Percentiles rank a stretch among this genome's conserved stretches.
These are phyloP conservation scores for Petrocephalus schoutedeni DNA, from an alignment of 2,797 vertebrate genomes.

Conservation along the genomic window DNA sequence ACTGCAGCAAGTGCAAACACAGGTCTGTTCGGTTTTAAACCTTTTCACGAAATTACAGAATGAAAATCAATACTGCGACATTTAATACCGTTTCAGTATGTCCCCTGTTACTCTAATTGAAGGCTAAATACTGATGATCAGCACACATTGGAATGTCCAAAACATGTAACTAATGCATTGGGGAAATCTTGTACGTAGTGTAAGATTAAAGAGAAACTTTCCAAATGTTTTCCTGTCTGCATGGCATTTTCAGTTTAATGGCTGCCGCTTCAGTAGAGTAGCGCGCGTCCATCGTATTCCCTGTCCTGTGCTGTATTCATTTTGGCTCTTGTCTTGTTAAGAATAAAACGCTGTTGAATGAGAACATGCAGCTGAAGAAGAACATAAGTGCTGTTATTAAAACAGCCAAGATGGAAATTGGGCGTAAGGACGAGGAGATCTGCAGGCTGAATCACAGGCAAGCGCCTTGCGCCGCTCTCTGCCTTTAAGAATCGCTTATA, in stretches of 20 bases:
- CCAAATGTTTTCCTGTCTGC: neutral
- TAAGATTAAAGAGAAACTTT: neutral
- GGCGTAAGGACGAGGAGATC: constrained; percentile 91
- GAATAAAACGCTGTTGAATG: constrained; percentile 77
- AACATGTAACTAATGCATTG: neutral
- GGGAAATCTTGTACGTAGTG: neutral
- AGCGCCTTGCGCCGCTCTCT: constrained; percentile 25
- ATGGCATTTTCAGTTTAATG: neutral
- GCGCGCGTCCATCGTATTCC: neutral
- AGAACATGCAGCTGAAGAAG: constrained; percentile 86
- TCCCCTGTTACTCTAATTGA: neutral
- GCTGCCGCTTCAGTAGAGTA: neutral
- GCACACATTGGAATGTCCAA: neutral
- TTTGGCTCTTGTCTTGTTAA: constrained; percentile 44
- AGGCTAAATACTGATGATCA: neutral
- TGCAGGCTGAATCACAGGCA: constrained; percentile 77
- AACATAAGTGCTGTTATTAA: constrained; percentile 91
- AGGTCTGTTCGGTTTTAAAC: constrained; percentile 61
- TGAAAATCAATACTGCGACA: neutral
- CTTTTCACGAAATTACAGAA: neutral
- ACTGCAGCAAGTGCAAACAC: constrained; percentile 76
- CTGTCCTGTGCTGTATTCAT: neutral
- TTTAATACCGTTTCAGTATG: neutral
- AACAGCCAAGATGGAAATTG: constrained; percentile 88
- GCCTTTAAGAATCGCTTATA: neutral